Percentiles rank a stretch among this genome's conserved stretches.
These are phyloP conservation scores for Dysdera silvatica DNA, from an alignment of 1,140 invertebrate genomes.

Conservation along the genomic window DNA sequence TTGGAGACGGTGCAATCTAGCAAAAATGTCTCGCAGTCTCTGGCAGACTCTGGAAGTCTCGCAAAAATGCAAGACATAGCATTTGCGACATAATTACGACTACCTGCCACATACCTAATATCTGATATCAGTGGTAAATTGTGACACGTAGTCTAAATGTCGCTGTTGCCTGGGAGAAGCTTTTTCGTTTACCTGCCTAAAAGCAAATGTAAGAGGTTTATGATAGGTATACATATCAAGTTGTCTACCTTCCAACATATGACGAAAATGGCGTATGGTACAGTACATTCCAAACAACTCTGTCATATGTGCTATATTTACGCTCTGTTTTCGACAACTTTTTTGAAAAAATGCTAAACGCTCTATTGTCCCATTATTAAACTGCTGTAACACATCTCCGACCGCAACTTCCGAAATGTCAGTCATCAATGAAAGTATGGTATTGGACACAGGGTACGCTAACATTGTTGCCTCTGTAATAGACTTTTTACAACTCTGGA, in stretches of 20 bases:
- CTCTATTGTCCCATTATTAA: background rate
- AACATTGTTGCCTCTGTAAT: constrained; percentile 28
- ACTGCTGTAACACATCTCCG: constrained; percentile 16
- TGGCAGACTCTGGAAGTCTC: no score
- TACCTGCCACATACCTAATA: constrained; percentile 40
- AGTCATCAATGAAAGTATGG: constrained; percentile 13
- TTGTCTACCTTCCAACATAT: constrained; percentile 36
- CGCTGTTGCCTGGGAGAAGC: constrained; percentile 31
- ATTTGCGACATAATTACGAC: constrained; percentile 35
- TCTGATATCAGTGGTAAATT: constrained; percentile 41
- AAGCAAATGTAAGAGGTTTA: constrained; percentile 36
- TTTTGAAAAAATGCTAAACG: constrained; percentile 30
- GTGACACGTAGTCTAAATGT: constrained; percentile 41
- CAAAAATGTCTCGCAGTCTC: no score
- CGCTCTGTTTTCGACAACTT: constrained; percentile 20
- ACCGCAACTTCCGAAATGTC: constrained; percentile 13
- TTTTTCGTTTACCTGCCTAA: constrained; percentile 20
- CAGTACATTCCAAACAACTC: constrained; percentile 36
- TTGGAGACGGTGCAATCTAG: no score
- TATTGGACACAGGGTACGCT: constrained; percentile 8
- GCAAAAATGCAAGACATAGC: background rate
- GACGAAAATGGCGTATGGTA: constrained; percentile 35
- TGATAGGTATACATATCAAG: constrained; percentile 38
- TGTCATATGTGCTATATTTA: constrained; percentile 33
- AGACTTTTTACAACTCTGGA: constrained; percentile 40